Evolutionary conservation across 1,140 invertebrate species (phyloP), one percentile per base, ranked within the genome.

Genomic region (Eubasilissa regina): DNA sequence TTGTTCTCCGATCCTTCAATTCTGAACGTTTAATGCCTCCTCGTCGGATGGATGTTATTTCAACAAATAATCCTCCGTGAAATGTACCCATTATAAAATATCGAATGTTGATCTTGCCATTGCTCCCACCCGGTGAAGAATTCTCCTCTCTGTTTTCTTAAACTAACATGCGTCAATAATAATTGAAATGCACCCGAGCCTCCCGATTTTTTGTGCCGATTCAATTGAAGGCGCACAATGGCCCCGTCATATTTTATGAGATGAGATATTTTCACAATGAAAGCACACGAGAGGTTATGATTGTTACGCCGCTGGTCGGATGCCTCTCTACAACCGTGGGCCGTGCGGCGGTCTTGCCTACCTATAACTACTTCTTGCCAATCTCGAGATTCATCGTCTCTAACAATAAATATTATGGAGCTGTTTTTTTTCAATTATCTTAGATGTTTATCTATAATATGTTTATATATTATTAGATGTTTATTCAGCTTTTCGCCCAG

Each of bases 151-250:
- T 47, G 53, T 56, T 62, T 60, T 76, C 58, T 76, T 48, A 76
- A 62, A 45, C 19, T 62, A 62, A 76, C 74, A 48, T 76, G 74
- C 58, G 74, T 64, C 56, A 8, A 47, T 75, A 64, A 44, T 70
- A 62, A 76, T 76, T 76, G 74, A 76, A 76, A 76, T 62, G 74
- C 74, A 62, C 74, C 74, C 74, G 44, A 25, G 56, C 74, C 21
- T 64, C 56, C 74, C 17, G 56, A 60, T 47, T 48, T 62, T 70
- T 76, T 76, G 55, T 62, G 55, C 74, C 10, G 74, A 76, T 76
- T 76, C 58, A 64, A 76, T 76, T 76, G 74, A 47, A 76, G 35
- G 13, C 13, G 4, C 45, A 76, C 58, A 76, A 76, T 76, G 56
- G 74, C 25, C 74, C 74, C 45, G 74, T 76, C 74, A 76, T 76